Conservation (phyloP, 2,797 vertebrate genomes). For the Mallotus villosus region DNA sequence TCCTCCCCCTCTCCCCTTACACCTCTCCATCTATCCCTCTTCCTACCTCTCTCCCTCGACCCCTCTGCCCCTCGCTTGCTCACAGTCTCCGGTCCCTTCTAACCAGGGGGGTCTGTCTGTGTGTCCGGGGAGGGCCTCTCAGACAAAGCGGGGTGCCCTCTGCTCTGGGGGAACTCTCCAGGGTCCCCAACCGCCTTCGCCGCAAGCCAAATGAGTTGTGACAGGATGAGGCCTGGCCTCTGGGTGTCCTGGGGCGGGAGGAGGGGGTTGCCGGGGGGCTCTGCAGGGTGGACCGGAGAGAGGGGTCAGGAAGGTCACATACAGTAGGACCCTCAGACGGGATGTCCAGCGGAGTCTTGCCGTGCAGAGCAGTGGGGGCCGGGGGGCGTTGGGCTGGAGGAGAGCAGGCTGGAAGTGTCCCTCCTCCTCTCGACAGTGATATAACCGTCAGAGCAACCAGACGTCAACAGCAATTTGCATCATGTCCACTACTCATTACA, state of each 20-base stretch:
- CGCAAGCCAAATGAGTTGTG: slow-evolving; percentile 25
- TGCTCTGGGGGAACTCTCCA: slow-evolving; percentile 7
- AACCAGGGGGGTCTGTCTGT: neutral
- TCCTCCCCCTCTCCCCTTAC: neutral
- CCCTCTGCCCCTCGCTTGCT: neutral
- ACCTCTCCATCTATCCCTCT: slow-evolving; percentile 15
- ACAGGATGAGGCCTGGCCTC: slow-evolving; percentile 11
- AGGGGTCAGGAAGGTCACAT: neutral
- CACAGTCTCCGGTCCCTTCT: neutral
- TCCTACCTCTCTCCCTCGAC: slow-evolving; percentile 4
- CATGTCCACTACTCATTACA: too few relatives aligned
- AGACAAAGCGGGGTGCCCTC: slow-evolving; percentile 24
- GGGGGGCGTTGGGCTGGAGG: too few relatives aligned
- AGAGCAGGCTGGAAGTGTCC: too few relatives aligned
- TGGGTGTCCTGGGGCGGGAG: neutral
- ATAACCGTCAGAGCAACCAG: too few relatives aligned
- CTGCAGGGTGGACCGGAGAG: neutral
- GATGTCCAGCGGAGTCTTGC: neutral
- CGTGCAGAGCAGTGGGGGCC: neutral
- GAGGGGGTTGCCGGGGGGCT: neutral
- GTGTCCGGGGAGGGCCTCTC: neutral
- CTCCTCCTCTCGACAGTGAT: too few relatives aligned
- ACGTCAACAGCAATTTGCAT: too few relatives aligned
- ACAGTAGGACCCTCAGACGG: neutral
- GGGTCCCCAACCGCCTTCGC: slow-evolving; percentile 9